Base-by-base conservation (phyloP, 1,140 invertebrate species). In the Pygmarrhopalites habei region DNA sequence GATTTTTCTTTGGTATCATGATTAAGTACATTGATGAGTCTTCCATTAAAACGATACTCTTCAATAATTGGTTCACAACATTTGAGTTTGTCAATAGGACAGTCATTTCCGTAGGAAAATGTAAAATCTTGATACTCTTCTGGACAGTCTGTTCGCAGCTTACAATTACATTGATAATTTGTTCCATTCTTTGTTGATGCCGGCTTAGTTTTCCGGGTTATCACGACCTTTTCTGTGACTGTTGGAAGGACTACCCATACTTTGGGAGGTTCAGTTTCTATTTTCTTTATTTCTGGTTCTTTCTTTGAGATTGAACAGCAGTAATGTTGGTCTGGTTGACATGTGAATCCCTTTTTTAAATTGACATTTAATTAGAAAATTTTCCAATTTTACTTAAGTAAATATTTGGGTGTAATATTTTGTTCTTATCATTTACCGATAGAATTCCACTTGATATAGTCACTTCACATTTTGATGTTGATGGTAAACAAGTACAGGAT, bases 81-180 rank as follows among this genome's bases (percentile, higher is more conserved):
- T 14, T 51, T 61, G 14, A 68, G 62, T 60, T 60, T 61, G 43
- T 57, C 55, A 30, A 64, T 60, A 1, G 62, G 39, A 25, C 66
- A 68, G 19, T 64, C 41, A 51, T 64, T 64, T 41, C 66, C 62
- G 53, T 64, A 67, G 32, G 55, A 43, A 35, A 35, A 35, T 7
- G 5, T 5, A 39, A 64, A 64, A 51, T 68, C 62, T 15, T 46
- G 58, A 26, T 64, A 61, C 19, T 52, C 55, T 14, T 60, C 46
- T 41, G 44, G 49, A 49, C 66, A 68, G n/a, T 68, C 49, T 3
- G 52, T 32, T 28, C 62, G 32, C 1, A 49, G 23, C 17, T 53
- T 57, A 25, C 66, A 68, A 19, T 60, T 59, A 4, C 5, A 4
- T 10, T 17, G 5, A 46, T 46, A 10, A 46, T 3, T 10, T 17